These are phyloP conservation scores for Macrophya alboannulata DNA, from an alignment of 2,888 invertebrate genomes.

Conservation along the genomic window DNA sequence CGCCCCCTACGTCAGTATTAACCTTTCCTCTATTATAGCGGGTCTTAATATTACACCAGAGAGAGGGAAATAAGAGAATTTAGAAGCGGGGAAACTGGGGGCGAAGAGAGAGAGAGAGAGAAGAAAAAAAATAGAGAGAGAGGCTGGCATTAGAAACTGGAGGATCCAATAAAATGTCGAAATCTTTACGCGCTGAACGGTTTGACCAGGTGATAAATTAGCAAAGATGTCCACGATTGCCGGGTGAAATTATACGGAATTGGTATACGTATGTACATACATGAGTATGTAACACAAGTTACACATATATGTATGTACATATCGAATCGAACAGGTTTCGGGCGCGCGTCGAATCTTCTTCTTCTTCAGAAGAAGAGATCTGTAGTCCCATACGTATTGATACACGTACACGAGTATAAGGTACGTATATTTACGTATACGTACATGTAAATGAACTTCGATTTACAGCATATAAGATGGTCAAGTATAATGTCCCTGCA, in stretches of 20 bases:
- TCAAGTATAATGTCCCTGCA: no score
- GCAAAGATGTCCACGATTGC: slow-evolving; percentile 72
- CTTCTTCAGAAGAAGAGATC: neutral
- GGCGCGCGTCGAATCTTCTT: slow-evolving; percentile 19
- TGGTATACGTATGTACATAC: neutral
- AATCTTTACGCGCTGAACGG: slow-evolving; percentile 68
- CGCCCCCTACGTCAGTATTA: neutral
- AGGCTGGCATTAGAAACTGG: slow-evolving; percentile 70
- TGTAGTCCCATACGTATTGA: neutral
- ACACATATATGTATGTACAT: neutral
- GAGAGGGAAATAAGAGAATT: neutral
- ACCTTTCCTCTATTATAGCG: neutral
- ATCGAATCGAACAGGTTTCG: slow-evolving; percentile 73
- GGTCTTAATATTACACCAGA: neutral
- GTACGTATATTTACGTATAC: neutral
- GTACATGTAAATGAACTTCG: neutral
- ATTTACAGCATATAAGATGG: no score
- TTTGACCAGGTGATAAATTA: slow-evolving; percentile 74
- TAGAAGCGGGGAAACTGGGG: neutral
- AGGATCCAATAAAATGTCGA: slow-evolving; percentile 76
- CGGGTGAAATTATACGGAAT: slow-evolving; percentile 77
- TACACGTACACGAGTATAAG: neutral
- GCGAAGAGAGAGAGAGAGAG: neutral
- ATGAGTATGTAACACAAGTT: neutral
- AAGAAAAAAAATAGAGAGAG: neutral